These are phyloP conservation scores for Allacma fusca DNA, from an alignment of 2,888 invertebrate species.

Conservation along the genomic window DNA sequence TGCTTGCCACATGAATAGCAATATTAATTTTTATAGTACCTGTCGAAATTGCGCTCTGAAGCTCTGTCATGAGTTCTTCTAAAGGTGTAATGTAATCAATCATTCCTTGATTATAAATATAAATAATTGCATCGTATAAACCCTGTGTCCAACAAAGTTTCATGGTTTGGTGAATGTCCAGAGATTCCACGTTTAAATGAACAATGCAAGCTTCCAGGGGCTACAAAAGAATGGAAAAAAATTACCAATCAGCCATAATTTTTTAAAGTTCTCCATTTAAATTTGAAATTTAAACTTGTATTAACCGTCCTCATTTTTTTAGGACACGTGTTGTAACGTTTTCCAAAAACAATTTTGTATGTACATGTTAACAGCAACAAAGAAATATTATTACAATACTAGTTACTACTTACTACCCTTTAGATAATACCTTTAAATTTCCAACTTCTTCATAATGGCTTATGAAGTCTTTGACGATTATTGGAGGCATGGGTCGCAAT, in stretches of 20 bases:
- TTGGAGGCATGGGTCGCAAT: slow-evolving; percentile 72
- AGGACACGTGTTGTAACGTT: too few relatives aligned
- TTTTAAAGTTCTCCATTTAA: too few relatives aligned
- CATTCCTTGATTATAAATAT: slow-evolving; percentile 80
- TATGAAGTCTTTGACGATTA: slow-evolving; percentile 77
- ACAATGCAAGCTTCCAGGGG: slow-evolving; percentile 76
- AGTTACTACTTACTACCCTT: too few relatives aligned
- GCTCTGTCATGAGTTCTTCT: slow-evolving; percentile 71
- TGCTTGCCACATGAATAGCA: too few relatives aligned
- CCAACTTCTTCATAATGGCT: slow-evolving; percentile 72
- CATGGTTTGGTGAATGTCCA: slow-evolving; percentile 79
- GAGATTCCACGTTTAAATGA: slow-evolving; percentile 75
- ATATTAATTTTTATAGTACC: too few relatives aligned
- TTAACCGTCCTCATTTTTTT: too few relatives aligned
- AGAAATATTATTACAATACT: too few relatives aligned
- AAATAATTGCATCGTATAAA: slow-evolving; percentile 76
- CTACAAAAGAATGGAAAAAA: slow-evolving; percentile 64
- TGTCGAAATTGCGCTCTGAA: slow-evolving; percentile 65
- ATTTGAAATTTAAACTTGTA: too few relatives aligned
- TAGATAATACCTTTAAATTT: slow-evolving; percentile 68
- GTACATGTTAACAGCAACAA: too few relatives aligned
- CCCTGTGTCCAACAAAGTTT: slow-evolving; percentile 71
- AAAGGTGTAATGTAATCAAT: slow-evolving; percentile 78
- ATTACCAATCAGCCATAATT: neutral
- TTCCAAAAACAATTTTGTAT: too few relatives aligned